Evolutionary conservation across 2,888 invertebrate genomes (phyloP).

Genomic region (Apodemia hepburni): DNA sequence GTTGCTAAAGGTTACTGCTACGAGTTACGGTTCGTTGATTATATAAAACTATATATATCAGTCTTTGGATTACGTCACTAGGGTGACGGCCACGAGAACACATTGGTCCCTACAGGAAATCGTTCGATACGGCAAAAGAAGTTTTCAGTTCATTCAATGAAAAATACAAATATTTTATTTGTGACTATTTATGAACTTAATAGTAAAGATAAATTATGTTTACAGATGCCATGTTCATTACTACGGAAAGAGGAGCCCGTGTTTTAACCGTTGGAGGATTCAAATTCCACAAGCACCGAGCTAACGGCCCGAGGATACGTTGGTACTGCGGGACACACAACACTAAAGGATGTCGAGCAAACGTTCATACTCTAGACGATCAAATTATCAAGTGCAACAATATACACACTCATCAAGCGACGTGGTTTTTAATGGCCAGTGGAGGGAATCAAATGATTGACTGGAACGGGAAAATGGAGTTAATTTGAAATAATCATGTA

Average conservation of each 20-base stretch:
- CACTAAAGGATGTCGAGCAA: conserved; percentile 38
- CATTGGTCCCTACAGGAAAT: too few species aligned
- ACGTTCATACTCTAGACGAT: conserved; percentile 29
- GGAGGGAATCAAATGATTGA: background rate
- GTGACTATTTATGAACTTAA: background rate
- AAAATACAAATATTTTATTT: background rate
- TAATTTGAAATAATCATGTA: background rate
- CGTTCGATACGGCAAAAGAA: too few species aligned
- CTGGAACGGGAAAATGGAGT: background rate
- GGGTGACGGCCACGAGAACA: too few species aligned
- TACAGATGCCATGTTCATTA: conserved; percentile 23
- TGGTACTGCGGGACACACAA: conserved; percentile 45
- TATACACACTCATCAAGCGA: conserved; percentile 29
- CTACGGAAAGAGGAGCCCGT: conserved; percentile 17
- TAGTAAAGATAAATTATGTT: background rate
- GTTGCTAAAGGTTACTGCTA: too few species aligned
- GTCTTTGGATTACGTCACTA: too few species aligned
- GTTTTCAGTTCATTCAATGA: too few species aligned
- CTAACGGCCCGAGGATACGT: conserved; percentile 30
- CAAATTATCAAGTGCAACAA: conserved; percentile 28
- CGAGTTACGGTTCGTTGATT: too few species aligned
- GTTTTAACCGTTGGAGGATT: conserved; percentile 21
- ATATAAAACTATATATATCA: too few species aligned
- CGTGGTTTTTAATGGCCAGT: conserved; percentile 13
- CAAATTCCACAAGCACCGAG: conserved; percentile 41